Evolutionary conservation across 2,888 invertebrate genomes (phyloP), one percentile per base, ranked within the genome.

Genomic region (Drosophila macrothrix): DNA sequence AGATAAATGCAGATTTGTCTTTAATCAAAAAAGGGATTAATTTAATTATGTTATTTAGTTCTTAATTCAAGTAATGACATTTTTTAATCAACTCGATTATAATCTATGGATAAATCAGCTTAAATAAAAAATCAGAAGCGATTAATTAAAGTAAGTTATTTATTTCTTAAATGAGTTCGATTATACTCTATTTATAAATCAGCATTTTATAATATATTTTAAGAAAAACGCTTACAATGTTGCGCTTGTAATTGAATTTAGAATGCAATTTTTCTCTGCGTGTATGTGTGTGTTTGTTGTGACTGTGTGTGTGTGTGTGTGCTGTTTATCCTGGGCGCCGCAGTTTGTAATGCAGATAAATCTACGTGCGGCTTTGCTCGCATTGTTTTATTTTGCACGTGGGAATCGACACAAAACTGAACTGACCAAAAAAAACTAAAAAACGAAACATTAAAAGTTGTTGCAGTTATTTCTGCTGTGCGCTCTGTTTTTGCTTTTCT

Each of bases 361-460:
- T 90, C 85, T 83, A 88, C 85, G 82, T 84, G 70, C 29, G 66
- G 64, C 67, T 28, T 56, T 39, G 28, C 28, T 65, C 67, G 68
- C 80, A 84, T 80, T 85, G 78, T 83, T 87, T 90, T 88, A 87
- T 88, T 85, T 88, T 88, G 68, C 87, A 87, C 90, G 90, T 87
- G 87, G 87, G 87, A 87, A 90, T 85, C 76, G 69, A 66, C 60
- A 49, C 58, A 67, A 60, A 66, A 63, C 78, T 55, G 28, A 55
- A 78, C 72, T 75, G 65, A 35, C 68, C 59, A 54, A 83, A 83
- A 83, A 83, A 76, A 76, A 43, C 10, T 14, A 22, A 43, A 14
- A 46, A 25, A 25, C 14, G 4, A 46, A 25, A 25, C 25, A 28
- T 37, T n/a, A 37, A 37, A 28, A 55, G 28, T 56, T 82, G 72